Conservation (phyloP, 1,140 invertebrate genomes). For the Propsilocerus akamusi region DNA sequence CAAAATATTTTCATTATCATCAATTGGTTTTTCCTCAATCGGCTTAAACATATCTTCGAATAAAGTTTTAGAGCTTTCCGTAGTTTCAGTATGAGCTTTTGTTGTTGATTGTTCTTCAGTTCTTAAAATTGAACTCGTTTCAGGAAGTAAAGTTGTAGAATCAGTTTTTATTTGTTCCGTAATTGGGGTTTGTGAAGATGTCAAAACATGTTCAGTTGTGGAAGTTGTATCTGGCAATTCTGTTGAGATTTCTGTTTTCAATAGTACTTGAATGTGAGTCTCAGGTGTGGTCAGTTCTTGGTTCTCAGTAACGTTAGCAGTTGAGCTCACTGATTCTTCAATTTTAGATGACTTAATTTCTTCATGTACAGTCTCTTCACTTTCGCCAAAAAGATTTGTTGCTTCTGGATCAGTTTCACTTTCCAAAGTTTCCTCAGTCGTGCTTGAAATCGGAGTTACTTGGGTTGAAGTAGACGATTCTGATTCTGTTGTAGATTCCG, state of each 20-base stretch:
- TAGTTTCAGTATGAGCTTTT: no score
- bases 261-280: no score
- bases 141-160: neutral
- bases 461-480: neutral
- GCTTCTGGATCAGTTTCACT: slow-evolving; percentile 12
- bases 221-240: neutral
- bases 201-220: neutral
- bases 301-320: no score
- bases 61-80: no score
- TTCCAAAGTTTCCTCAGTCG: neutral
- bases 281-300: no score
- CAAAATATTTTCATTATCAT: slow-evolving; percentile 9
- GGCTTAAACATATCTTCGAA: neutral
- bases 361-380: no score
- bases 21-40: neutral
- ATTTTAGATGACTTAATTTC: neutral
- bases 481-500: slow-evolving; percentile 9
- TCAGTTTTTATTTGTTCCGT: neutral
- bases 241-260: neutral
- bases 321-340: no score
- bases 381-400: no score
- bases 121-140: neutral
- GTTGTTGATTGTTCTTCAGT: neutral
- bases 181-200: neutral
- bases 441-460: neutral